Percentiles rank a stretch among this genome's conserved stretches.
These are phyloP conservation scores for Odontocerum albicorne DNA, from an alignment of 2,888 invertebrate genomes.

Conservation along the genomic window DNA sequence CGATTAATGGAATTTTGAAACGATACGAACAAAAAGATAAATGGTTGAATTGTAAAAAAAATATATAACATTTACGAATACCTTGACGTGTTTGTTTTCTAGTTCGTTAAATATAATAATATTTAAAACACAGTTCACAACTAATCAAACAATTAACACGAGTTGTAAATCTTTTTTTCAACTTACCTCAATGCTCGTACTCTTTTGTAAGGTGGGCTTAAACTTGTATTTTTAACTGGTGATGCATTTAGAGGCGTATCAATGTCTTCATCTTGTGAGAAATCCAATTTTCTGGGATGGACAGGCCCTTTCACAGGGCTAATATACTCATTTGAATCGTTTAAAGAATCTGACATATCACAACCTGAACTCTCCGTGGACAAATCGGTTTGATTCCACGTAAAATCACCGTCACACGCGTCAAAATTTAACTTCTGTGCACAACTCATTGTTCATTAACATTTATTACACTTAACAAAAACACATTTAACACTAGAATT, in stretches of 20 bases:
- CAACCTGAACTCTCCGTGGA: slow-evolving; percentile 62
- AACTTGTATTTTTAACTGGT: slow-evolving; percentile 41
- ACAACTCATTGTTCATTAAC: slow-evolving; percentile 43
- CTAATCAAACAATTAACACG: too few species aligned
- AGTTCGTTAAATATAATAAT: too few species aligned
- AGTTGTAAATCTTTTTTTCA: too few species aligned
- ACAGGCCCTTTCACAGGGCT: slow-evolving; percentile 58
- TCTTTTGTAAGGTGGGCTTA: slow-evolving; percentile 58
- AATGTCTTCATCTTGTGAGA: slow-evolving; percentile 52
- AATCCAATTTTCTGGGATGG: slow-evolving; percentile 63
- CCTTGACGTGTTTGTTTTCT: too few species aligned
- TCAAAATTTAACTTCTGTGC: slow-evolving; percentile 45
- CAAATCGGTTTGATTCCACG: slow-evolving; percentile 54
- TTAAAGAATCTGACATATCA: slow-evolving; percentile 65
- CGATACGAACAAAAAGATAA: too few species aligned
- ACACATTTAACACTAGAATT: slow-evolving; percentile 7
- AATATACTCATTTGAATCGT: slow-evolving; percentile 60
- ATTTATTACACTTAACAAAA: slow-evolving; percentile 39
- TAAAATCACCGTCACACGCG: slow-evolving; percentile 42
- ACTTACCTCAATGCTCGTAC: slow-evolving; percentile 60
- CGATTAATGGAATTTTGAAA: too few species aligned
- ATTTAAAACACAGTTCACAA: too few species aligned
- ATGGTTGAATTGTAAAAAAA: too few species aligned
- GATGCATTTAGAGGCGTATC: slow-evolving; percentile 48
- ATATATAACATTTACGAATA: too few species aligned